A percentile compares a stretch with the other conserved stretches of the same genome.
Evolutionary conservation across 2,888 invertebrate genomes (phyloP).

Genomic region (Cenopis cana): DNA sequence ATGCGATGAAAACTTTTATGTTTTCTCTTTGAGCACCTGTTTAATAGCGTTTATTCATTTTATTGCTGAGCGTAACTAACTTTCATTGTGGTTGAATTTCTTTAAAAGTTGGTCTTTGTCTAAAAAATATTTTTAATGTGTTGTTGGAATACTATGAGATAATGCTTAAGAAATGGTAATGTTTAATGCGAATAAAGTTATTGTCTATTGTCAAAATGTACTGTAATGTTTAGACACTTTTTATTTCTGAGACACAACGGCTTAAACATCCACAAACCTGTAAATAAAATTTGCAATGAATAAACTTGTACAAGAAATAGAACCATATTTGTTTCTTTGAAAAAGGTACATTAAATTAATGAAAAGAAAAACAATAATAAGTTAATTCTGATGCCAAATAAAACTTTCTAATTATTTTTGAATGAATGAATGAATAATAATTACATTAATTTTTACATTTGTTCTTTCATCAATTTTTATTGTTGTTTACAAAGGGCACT

Average conservation of each 20-base stretch:
- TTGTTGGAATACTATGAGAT: constrained; percentile 2
- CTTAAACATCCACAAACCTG: background rate
- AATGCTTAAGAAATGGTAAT: background rate
- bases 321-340: background rate
- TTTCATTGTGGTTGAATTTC: background rate
- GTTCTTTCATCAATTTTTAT: too few species aligned
- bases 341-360: too few species aligned
- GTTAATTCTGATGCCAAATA: too few species aligned
- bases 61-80: background rate
- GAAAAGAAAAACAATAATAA: too few species aligned
- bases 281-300: background rate
- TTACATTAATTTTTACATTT: too few species aligned
- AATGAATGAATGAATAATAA: too few species aligned
- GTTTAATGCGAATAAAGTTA: too few species aligned
- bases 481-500: too few species aligned
- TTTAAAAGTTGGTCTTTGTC: background rate
- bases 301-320: background rate
- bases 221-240: background rate
- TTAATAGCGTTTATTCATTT: background rate
- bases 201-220: too few species aligned
- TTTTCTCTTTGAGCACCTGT: constrained; percentile 29
- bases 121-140: constrained; percentile 5
- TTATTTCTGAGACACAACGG: background rate
- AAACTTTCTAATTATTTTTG: too few species aligned
- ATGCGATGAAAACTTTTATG: constrained; percentile 33